Conservation (phyloP, 2,888 invertebrate species). For the Phaedon cochleariae region DNA sequence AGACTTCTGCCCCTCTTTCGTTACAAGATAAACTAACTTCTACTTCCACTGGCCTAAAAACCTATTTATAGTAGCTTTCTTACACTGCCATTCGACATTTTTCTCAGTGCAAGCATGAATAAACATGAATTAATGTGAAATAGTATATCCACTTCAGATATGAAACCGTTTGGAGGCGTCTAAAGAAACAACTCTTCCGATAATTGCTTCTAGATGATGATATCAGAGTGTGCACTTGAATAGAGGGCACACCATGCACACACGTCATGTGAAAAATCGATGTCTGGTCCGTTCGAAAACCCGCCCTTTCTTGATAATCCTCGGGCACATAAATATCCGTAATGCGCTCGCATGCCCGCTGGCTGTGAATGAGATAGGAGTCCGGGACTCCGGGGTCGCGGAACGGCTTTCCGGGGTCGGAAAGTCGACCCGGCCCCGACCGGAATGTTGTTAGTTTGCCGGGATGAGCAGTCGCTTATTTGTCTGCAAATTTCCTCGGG, state of each 20-base stretch:
- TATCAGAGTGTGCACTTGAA: slow-evolving; percentile 50
- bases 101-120: too few species aligned
- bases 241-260: slow-evolving; percentile 52
- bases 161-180: too few species aligned
- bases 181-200: background rate
- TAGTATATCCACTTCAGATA: too few species aligned
- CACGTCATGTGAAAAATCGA: slow-evolving; percentile 59
- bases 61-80: too few species aligned
- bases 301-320: slow-evolving; percentile 62
- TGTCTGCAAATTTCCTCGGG: slow-evolving; percentile 6
- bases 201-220: slow-evolving; percentile 33
- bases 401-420: slow-evolving; percentile 37
- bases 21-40: too few species aligned
- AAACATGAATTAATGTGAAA: too few species aligned
- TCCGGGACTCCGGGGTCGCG: slow-evolving; percentile 37
- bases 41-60: too few species aligned
- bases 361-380: slow-evolving; percentile 62
- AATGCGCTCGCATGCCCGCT: slow-evolving; percentile 61
- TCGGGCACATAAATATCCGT: slow-evolving; percentile 60
- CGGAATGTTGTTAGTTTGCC: slow-evolving; percentile 37
- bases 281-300: slow-evolving; percentile 52
- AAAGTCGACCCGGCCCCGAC: slow-evolving; percentile 24
- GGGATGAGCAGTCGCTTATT: slow-evolving; percentile 15
- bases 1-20: too few species aligned
- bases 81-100: too few species aligned